These are phyloP conservation scores for Hypercompe scribonia DNA, from an alignment of 2,888 invertebrate species.

Conservation along the genomic window DNA sequence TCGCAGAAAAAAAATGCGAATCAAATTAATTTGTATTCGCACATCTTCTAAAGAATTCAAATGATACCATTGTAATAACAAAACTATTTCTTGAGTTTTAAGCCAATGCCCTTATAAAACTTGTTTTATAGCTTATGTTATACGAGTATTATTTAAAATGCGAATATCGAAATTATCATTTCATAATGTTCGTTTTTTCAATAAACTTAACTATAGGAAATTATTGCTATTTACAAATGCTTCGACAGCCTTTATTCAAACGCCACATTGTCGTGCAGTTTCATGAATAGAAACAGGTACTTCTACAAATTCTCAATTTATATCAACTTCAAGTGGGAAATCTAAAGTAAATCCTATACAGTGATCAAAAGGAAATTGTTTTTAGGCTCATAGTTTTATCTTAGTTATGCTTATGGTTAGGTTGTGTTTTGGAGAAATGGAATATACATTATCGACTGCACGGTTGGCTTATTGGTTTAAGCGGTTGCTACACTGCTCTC, in stretches of 20 bases:
- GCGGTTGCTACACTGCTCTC: no score
- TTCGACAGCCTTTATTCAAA: slow-evolving; percentile 23
- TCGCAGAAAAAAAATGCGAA: slow-evolving; percentile 13
- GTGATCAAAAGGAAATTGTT: no score
- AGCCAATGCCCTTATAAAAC: slow-evolving; percentile 36
- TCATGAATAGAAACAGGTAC: slow-evolving; percentile 15
- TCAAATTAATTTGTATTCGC: slow-evolving; percentile 20
- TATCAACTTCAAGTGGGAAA: neutral
- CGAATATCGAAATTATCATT: slow-evolving; percentile 25
- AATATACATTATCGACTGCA: no score
- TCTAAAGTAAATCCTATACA: neutral
- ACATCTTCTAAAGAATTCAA: slow-evolving; percentile 18
- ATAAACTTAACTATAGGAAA: slow-evolving; percentile 33
- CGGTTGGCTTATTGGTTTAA: no score
- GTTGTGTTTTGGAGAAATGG: neutral
- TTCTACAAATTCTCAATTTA: slow-evolving; percentile 12
- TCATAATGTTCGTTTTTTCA: slow-evolving; percentile 18
- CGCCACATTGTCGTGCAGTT: slow-evolving; percentile 32
- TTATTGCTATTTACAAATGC: slow-evolving; percentile 29
- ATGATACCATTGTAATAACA: slow-evolving; percentile 26
- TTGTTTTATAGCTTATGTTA: slow-evolving; percentile 17
- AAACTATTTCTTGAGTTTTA: slow-evolving; percentile 4
- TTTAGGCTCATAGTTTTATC: neutral
- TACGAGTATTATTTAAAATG: slow-evolving; percentile 4
- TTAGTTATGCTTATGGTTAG: no score